Evolutionary conservation across 1,140 invertebrate genomes (phyloP).

Genomic region (Zophobas atratus): DNA sequence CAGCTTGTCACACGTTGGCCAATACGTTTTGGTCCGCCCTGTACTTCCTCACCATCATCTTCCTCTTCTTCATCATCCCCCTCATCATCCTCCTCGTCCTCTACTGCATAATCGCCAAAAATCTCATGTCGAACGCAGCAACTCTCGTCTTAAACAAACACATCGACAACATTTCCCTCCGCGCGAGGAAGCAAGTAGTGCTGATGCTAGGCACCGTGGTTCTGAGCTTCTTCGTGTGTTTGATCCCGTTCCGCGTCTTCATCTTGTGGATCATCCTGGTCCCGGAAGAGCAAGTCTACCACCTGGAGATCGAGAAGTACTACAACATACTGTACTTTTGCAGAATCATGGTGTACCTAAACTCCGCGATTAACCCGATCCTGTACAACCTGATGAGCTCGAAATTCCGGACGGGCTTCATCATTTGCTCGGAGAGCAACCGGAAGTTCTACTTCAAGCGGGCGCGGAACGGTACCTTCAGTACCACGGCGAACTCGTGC

Average conservation of each 20-base stretch:
- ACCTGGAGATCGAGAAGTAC: conserved; percentile 80
- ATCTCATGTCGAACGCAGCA: conserved; percentile 78
- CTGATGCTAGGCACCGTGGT: conserved; percentile 89
- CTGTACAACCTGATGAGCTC: conserved; percentile 89
- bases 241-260: conserved; percentile 88
- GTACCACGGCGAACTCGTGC: conserved; percentile 70
- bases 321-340: conserved; percentile 87
- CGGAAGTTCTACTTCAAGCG: conserved; percentile 63
- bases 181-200: conserved; percentile 81
- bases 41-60: conserved; percentile 82
- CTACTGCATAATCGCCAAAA: conserved; percentile 83
- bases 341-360: conserved; percentile 88
- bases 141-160: conserved; percentile 74
- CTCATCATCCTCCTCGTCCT: conserved; percentile 82
- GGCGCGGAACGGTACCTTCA: conserved; percentile 67
- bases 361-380: conserved; percentile 88
- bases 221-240: conserved; percentile 87
- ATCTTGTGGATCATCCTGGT: conserved; percentile 85
- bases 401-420: conserved; percentile 86
- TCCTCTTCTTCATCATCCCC: conserved; percentile 84
- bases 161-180: conserved; percentile 74
- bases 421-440: conserved; percentile 74
- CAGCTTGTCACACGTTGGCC: conserved; percentile 78
- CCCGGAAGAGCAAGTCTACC: conserved; percentile 72
- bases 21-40: conserved; percentile 77